A percentile compares a stretch with the other conserved stretches of the same genome.
phyloP scores from a whole-genome alignment of 2,888 invertebrate species.

The Yponomeuta sedellus region DNA sequence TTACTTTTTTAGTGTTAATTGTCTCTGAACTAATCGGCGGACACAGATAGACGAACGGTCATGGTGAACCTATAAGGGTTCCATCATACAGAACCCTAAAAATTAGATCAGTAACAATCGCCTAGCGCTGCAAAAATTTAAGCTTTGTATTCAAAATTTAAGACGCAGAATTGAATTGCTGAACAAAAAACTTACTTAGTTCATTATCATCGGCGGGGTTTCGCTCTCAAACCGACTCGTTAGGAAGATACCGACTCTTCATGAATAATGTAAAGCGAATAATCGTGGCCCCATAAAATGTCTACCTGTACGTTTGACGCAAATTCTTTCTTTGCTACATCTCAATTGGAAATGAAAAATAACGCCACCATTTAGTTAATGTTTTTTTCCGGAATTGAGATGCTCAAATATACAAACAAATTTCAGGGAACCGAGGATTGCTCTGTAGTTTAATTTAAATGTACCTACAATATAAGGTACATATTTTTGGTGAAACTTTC shows the following conservation, averaged over 20 bases:
- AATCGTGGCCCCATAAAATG: not conserved
- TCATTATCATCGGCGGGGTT: not conserved
- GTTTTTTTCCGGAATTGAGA: not conserved
- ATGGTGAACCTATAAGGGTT: too few relatives aligned
- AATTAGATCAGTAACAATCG: too few relatives aligned
- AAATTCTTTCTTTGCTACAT: slow-evolving; percentile 2
- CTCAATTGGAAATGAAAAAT: not conserved
- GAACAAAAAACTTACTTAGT: not conserved
- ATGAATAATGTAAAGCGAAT: slow-evolving; percentile 1
- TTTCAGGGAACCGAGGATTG: not conserved
- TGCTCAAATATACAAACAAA: not conserved
- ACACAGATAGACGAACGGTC: too few relatives aligned
- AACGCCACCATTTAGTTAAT: not conserved
- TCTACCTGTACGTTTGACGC: not conserved
- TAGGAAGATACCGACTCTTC: slow-evolving; percentile 1
- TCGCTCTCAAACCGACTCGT: slow-evolving; percentile 1
- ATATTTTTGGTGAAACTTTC: too few relatives aligned
- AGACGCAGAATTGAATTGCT: not conserved
- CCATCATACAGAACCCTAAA: too few relatives aligned
- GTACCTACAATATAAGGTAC: too few relatives aligned
- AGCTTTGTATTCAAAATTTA: not conserved
- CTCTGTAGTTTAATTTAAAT: not conserved
- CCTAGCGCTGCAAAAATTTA: not conserved
- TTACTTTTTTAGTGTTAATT: too few relatives aligned
- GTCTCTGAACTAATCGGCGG: too few relatives aligned